Conservation (phyloP, 2,113 vertebrate species). For the Orientallactaga bullata region DNA sequence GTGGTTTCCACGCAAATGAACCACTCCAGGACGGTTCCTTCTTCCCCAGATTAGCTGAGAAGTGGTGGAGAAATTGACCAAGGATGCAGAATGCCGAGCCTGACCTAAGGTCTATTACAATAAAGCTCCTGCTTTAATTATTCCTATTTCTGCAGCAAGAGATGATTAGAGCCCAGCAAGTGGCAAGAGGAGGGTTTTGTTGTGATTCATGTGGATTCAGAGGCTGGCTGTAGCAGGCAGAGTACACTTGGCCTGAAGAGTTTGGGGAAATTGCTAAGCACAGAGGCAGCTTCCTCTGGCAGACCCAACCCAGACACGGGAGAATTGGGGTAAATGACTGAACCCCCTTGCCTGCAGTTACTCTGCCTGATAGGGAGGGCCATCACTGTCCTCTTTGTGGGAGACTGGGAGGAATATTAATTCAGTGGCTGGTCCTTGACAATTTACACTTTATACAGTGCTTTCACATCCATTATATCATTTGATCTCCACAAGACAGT, state of each 20-base stretch:
- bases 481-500: conserved; percentile 35
- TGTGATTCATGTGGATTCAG: conserved; percentile 46
- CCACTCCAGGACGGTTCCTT: conserved; percentile 62
- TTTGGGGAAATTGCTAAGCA: neutral
- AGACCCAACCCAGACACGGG: neutral
- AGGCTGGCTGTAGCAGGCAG: neutral
- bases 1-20: conserved; percentile 72
- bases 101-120: conserved; percentile 69
- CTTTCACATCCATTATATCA: conserved; percentile 56
- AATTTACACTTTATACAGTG: conserved; percentile 53
- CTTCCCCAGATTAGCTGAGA: conserved; percentile 60
- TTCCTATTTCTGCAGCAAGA: conserved; percentile 68
- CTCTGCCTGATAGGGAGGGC: conserved; percentile 34
- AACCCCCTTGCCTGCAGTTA: neutral
- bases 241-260: neutral
- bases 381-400: conserved; percentile 7
- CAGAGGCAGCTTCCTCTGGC: neutral
- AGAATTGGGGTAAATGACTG: conserved; percentile 10
- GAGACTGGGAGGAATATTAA: conserved; percentile 27
- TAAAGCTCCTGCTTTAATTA: conserved; percentile 72
- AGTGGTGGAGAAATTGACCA: conserved; percentile 55
- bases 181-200: conserved; percentile 33
- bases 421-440: neutral
- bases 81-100: conserved; percentile 37
- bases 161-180: conserved; percentile 61